Base-by-base conservation (phyloP, 2,888 invertebrate genomes). In the Microctonus hyperodae region DNA sequence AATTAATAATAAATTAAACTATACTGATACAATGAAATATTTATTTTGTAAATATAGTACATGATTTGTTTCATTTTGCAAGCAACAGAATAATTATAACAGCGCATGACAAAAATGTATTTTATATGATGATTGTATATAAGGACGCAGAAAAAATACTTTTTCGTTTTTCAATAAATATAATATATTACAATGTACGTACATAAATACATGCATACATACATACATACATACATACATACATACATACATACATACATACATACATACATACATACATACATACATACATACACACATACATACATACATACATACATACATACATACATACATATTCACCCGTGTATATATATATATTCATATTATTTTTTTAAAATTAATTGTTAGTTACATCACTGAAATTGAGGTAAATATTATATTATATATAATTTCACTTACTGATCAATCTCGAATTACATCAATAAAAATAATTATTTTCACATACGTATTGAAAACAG, bases 41-140 rank as follows among this genome's bases (percentile, higher is more conserved):
- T 79, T 80, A 79, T 80, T 80, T 74, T 74, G 71, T 76, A 73
- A 71, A 73, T 75, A 77, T 75, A 73, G 74, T 80, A 80, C 79
- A 79, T 74, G 79, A 78, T 78, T 78, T 75, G 74, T 72, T 72
- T 75, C 69, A 79, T 71, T 72, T 73, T 72, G 74, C 80, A 79
- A 16, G 16, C 16, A 44, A 78, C 78, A 79, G 74, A 37, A 65
- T 72, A 73, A 75, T 75, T 74, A 76, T 70, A 33, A 44, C 44
- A 44, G 6, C 9, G 16, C n/a, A 44, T 16, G 16, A 16, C 6
- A n/a, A 16, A 28, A 7, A 16, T 44, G 3, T n/a, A 44, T 44
- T 1, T 16, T 20, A 16, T 1, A n/a, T 9, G 16, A 20, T 44
- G 44, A 44, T 6, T 44, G 44, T 7, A 7, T 16, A 44, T 16